A percentile compares a stretch with the other conserved stretches of the same genome.
Evolutionary conservation across 2,113 vertebrate genomes (phyloP).

Genomic region (Platysternon megacephalum): DNA sequence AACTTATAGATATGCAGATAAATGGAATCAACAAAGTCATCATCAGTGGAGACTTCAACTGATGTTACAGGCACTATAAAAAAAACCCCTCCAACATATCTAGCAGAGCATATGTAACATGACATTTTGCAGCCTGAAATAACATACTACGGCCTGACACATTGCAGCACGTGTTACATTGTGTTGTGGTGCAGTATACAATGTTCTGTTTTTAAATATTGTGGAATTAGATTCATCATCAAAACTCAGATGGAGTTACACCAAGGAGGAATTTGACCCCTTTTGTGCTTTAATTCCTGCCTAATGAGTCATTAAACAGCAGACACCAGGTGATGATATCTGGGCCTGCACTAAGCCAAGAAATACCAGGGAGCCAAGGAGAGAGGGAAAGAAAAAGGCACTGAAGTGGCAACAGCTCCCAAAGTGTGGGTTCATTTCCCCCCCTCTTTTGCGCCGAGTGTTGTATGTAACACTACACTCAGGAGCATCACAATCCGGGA

Average conservation of each 20-base stretch:
- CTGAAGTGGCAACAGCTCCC: background rate
- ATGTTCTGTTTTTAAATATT: background rate
- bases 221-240: background rate
- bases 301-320: background rate
- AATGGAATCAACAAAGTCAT: background rate
- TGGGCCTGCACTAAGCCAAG: background rate
- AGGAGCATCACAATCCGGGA: accelerated
- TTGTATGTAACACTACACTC: background rate
- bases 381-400: background rate
- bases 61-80: background rate
- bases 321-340: background rate
- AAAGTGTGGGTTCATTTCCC: background rate
- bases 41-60: background rate
- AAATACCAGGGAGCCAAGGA: background rate
- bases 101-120: background rate
- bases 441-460: accelerated
- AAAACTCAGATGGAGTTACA: accelerated
- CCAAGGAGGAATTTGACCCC: background rate
- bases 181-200: background rate
- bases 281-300: background rate
- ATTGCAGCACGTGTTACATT: background rate
- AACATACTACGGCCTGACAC: background rate
- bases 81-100: background rate
- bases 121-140: background rate
- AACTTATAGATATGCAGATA: slow-evolving; percentile 29